Conservation (phyloP, 2,888 invertebrate genomes). For the Asteroscopus sphinx region DNA sequence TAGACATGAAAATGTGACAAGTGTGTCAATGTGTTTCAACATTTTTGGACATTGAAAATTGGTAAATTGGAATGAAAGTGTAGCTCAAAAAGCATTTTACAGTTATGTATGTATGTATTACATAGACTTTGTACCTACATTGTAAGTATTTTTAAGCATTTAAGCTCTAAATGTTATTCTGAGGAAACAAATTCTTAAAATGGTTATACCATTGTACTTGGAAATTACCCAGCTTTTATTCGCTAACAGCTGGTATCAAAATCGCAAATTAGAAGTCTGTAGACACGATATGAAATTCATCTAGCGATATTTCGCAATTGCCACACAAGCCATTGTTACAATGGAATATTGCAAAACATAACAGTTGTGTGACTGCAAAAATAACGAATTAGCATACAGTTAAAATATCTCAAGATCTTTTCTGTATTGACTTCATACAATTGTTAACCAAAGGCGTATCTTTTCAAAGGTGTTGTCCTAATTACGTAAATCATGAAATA, state of each 20-base stretch:
- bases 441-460: conserved; percentile 35
- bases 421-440: conserved; percentile 48
- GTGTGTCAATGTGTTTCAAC: not conserved
- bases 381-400: conserved; percentile 21
- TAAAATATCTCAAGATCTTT: conserved; percentile 37
- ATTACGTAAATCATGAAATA: conserved; percentile 56
- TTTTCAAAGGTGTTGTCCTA: conserved; percentile 40
- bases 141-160: too few relatives aligned
- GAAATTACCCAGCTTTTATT: conserved; percentile 8
- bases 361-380: conserved; percentile 28
- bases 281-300: conserved; percentile 22
- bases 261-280: conserved; percentile 5
- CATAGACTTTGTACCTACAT: too few relatives aligned
- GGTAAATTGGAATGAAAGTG: not conserved
- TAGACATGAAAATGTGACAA: conserved; percentile 10
- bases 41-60: not conserved
- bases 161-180: too few relatives aligned
- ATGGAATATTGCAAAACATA: conserved; percentile 44
- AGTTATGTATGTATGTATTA: too few relatives aligned
- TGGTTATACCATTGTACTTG: not conserved
- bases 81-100: not conserved
- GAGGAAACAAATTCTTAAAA: not conserved
- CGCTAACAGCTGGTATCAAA: conserved; percentile 34
- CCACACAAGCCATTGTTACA: conserved; percentile 31
- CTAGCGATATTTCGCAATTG: conserved; percentile 39